phyloP scores from a whole-genome alignment of 2,888 invertebrate species.

The Zaprionus lineosus region DNA sequence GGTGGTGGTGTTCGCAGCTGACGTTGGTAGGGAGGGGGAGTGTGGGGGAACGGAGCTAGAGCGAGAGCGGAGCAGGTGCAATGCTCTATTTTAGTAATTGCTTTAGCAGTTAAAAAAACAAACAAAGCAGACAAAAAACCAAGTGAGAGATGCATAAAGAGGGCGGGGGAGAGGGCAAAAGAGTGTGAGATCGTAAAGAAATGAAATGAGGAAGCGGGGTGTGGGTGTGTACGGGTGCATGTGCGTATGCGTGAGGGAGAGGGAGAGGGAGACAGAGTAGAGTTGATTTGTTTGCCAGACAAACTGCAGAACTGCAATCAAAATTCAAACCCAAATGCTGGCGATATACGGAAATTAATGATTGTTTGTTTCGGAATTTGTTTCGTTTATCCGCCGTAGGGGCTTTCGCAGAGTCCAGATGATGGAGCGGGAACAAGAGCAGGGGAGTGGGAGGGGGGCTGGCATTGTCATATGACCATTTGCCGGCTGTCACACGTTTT shows the following conservation, averaged over 20 bases:
- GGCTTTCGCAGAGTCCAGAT: too few relatives aligned
- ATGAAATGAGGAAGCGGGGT: too few relatives aligned
- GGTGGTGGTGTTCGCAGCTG: too few relatives aligned
- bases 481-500: constrained; percentile 59
- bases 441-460: not conserved
- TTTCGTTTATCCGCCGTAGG: constrained; percentile 18
- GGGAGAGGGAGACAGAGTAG: not conserved
- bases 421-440: not conserved
- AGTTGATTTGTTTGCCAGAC: constrained; percentile 59
- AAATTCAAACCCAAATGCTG: constrained; percentile 46
- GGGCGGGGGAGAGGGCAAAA: not conserved
- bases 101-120: constrained; percentile 22
- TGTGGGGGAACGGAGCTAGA: too few relatives aligned
- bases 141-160: not conserved
- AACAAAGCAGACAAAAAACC: not conserved
- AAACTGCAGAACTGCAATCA: constrained; percentile 63
- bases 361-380: constrained; percentile 58
- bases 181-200: too few relatives aligned
- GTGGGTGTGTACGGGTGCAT: not conserved
- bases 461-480: too few relatives aligned
- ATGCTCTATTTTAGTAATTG: constrained; percentile 57
- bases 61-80: constrained; percentile 22
- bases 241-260: too few relatives aligned
- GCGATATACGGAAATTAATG: constrained; percentile 55
- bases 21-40: too few relatives aligned